Conservation (phyloP, 1,140 invertebrate genomes). For the Bombus pyrosoma region DNA sequence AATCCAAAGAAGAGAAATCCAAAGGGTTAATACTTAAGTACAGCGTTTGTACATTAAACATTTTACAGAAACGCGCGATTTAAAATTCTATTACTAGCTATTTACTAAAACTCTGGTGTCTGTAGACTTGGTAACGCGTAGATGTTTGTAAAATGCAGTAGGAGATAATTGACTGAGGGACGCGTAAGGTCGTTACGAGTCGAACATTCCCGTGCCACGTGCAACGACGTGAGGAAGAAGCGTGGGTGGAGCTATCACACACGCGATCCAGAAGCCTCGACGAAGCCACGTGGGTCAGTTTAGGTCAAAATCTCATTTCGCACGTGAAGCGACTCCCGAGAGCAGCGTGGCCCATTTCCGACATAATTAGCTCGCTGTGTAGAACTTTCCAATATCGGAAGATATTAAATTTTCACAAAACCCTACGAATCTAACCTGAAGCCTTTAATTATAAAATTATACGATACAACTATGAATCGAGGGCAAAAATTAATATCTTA, state of each 20-base stretch:
- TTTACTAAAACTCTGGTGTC: too few relatives aligned
- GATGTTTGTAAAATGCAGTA: too few relatives aligned
- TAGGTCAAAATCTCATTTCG: constrained; percentile 5
- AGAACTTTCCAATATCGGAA: not conserved
- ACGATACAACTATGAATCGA: not conserved
- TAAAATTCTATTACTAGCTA: too few relatives aligned
- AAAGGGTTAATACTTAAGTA: too few relatives aligned
- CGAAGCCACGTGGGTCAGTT: constrained; percentile 7
- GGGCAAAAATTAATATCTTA: not conserved
- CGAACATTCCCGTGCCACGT: constrained; percentile 6
- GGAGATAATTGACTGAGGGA: not conserved
- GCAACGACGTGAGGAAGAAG: constrained; percentile 6
- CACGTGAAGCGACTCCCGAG: not conserved
- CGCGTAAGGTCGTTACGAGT: not conserved
- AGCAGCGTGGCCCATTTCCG: not conserved
- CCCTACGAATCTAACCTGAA: not conserved
- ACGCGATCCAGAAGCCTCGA: constrained; percentile 14
- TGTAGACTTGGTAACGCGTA: too few relatives aligned
- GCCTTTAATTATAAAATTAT: not conserved
- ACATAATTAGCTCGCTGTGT: not conserved
- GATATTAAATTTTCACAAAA: not conserved
- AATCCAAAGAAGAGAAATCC: too few relatives aligned
- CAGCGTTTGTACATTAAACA: too few relatives aligned
- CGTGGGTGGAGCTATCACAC: constrained; percentile 3
- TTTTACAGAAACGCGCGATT: too few relatives aligned